A percentile compares a stretch with the other conserved stretches of the same genome.
Evolutionary conservation across 2,888 invertebrate genomes (phyloP).

Genomic region (Cheiracanthium punctorium): DNA sequence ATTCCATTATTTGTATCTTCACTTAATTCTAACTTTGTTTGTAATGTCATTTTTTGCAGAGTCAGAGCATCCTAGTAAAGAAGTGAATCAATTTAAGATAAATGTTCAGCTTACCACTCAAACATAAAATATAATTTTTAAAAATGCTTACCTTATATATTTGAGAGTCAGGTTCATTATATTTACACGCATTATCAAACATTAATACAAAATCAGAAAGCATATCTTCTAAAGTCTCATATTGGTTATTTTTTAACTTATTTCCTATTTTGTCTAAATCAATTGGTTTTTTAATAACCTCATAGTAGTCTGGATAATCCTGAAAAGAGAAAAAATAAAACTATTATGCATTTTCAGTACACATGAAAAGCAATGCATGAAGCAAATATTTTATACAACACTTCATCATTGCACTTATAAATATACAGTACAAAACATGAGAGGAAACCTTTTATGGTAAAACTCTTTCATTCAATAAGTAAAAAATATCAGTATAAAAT

Average conservation of each 20-base stretch:
- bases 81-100: neutral
- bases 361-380: too few relatives aligned
- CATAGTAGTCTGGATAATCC: slow-evolving; percentile 98
- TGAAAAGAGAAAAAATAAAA: slow-evolving; percentile 75
- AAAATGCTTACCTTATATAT: slow-evolving; percentile 86
- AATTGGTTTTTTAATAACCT: slow-evolving; percentile 96
- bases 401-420: too few relatives aligned
- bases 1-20: slow-evolving; percentile 87
- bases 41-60: slow-evolving; percentile 90
- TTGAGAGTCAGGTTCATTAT: slow-evolving; percentile 97
- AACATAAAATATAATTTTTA: neutral
- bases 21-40: slow-evolving; percentile 91
- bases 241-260: slow-evolving; percentile 85
- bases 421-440: too few relatives aligned
- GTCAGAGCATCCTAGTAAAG: slow-evolving; percentile 89
- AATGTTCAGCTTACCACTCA: too few relatives aligned
- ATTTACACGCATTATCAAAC: slow-evolving; percentile 98
- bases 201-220: slow-evolving; percentile 92
- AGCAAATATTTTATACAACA: too few relatives aligned
- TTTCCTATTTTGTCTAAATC: slow-evolving; percentile 96
- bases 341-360: too few relatives aligned
- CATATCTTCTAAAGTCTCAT: slow-evolving; percentile 89
- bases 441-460: too few relatives aligned
- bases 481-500: too few relatives aligned
- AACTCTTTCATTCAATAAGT: too few relatives aligned